These are phyloP conservation scores for Leptinotarsa texana DNA, from an alignment of 1,140 invertebrate genomes.

Conservation along the genomic window DNA sequence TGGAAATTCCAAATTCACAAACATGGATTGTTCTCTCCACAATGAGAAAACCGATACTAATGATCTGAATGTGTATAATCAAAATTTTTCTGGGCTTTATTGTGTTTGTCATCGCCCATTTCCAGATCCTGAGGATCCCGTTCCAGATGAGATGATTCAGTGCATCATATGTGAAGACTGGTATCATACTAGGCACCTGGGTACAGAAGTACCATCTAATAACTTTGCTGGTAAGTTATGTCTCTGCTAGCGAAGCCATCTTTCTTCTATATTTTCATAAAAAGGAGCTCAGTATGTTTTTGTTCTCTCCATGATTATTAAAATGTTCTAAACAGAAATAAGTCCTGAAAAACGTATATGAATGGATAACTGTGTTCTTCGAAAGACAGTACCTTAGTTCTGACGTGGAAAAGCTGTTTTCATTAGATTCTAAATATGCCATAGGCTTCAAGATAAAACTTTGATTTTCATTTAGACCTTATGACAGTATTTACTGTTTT, in stretches of 20 bases:
- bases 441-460: too few species aligned
- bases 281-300: too few species aligned
- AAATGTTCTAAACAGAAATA: not conserved
- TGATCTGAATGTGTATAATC: slow-evolving; percentile 83
- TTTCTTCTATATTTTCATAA: too few species aligned
- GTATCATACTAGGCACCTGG: slow-evolving; percentile 88
- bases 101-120: slow-evolving; percentile 94
- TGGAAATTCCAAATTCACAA: slow-evolving; percentile 84
- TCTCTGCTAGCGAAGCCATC: too few species aligned
- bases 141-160: slow-evolving; percentile 93
- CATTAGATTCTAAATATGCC: too few species aligned
- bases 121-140: slow-evolving; percentile 83
- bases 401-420: too few species aligned
- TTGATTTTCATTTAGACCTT: too few species aligned
- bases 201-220: slow-evolving; percentile 62
- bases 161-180: slow-evolving; percentile 98
- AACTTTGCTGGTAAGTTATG: slow-evolving; percentile 50
- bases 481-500: too few species aligned
- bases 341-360: too few species aligned
- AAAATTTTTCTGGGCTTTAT: slow-evolving; percentile 93
- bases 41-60: slow-evolving; percentile 73
- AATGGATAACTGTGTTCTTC: too few species aligned
- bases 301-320: too few species aligned
- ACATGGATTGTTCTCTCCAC: slow-evolving; percentile 70
- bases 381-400: too few species aligned